Conservation (phyloP, 2,888 invertebrate genomes). For the Oeneis ivallda region DNA sequence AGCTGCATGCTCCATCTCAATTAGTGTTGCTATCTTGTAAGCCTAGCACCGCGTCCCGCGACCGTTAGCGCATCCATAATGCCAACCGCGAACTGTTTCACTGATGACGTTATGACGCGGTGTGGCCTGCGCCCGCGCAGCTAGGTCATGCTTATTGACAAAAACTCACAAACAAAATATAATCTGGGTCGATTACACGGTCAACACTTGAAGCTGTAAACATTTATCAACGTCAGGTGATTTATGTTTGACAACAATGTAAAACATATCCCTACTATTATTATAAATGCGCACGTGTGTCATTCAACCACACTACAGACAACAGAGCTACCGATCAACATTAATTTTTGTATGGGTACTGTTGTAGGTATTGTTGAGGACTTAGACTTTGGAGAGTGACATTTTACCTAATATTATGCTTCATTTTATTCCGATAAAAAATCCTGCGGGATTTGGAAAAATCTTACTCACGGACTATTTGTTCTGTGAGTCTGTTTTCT, state of each 20-base stretch:
- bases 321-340: too few relatives aligned
- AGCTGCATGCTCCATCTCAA: slow-evolving; percentile 6
- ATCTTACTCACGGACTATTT: too few relatives aligned
- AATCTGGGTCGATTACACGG: slow-evolving; percentile 29
- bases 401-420: too few relatives aligned
- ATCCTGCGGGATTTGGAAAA: too few relatives aligned
- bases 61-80: slow-evolving; percentile 74
- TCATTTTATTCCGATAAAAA: too few relatives aligned
- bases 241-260: slow-evolving; percentile 14
- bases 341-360: too few relatives aligned
- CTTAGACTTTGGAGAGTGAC: too few relatives aligned
- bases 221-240: slow-evolving; percentile 22
- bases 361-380: too few relatives aligned
- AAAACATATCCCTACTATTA: background rate
- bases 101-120: slow-evolving; percentile 65
- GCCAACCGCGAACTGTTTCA: slow-evolving; percentile 64
- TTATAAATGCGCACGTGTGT: too few relatives aligned
- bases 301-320: too few relatives aligned
- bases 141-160: slow-evolving; percentile 15
- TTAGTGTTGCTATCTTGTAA: slow-evolving; percentile 4
- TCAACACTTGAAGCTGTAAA: slow-evolving; percentile 26
- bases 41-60: slow-evolving; percentile 38
- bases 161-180: slow-evolving; percentile 28
- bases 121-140: slow-evolving; percentile 44
- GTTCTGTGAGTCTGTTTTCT: background rate